Percentiles rank a stretch among this genome's conserved stretches.
phyloP scores from a whole-genome alignment of 2,113 vertebrate genomes.

The Calcarius ornatus region DNA sequence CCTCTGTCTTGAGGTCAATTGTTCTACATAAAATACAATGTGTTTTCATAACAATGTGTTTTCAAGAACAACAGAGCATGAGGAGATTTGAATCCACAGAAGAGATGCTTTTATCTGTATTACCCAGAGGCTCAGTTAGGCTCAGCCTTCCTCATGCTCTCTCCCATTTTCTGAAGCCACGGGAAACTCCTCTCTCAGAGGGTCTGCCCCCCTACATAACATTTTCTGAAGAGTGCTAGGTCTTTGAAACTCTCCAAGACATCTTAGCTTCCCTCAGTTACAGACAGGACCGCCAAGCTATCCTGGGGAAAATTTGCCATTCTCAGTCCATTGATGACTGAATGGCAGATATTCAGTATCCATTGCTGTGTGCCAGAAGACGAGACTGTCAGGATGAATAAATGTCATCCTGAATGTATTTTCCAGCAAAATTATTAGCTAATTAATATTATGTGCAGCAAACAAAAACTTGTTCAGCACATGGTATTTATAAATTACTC shows the following conservation, averaged over 20 bases:
- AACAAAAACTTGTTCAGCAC: conserved; percentile 19
- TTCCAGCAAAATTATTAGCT: not conserved
- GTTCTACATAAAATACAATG: not conserved
- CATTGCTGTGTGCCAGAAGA: not conserved
- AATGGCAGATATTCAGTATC: not conserved
- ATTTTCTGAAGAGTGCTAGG: not conserved
- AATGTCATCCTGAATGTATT: not conserved
- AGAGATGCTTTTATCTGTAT: not conserved
- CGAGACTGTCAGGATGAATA: not conserved
- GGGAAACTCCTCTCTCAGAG: not conserved
- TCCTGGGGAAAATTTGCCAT: not conserved
- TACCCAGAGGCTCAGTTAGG: not conserved
- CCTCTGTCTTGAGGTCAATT: not conserved
- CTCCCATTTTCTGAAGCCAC: not conserved
- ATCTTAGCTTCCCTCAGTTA: not conserved
- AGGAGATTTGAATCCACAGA: not conserved
- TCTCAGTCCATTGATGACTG: not conserved
- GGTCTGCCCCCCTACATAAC: not conserved
- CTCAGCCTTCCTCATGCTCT: not conserved
- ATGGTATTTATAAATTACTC: conserved; percentile 28
- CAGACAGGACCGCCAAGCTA: not conserved
- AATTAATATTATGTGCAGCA: conserved; percentile 3
- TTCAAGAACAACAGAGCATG: not conserved
- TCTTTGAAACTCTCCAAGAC: not conserved
- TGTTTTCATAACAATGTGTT: not conserved